Percentiles rank a stretch among this genome's conserved stretches.
phyloP scores from a whole-genome alignment of 1,140 invertebrate species.

The Bombus turneri region DNA sequence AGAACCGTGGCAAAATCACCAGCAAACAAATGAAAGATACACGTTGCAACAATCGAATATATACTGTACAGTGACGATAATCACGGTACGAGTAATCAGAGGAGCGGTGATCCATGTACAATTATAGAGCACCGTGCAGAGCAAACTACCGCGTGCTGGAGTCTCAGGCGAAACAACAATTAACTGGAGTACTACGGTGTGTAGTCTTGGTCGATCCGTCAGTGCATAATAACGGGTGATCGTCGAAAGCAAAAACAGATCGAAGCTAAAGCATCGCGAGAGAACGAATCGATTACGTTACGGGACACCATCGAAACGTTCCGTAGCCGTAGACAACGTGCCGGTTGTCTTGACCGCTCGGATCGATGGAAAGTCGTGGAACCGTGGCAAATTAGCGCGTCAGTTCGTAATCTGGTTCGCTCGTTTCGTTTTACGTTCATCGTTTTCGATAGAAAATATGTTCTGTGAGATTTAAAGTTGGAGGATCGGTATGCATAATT shows the following conservation, averaged over 20 bases:
- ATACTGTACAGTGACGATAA: too few species aligned
- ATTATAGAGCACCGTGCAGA: too few species aligned
- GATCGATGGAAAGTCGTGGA: constrained; percentile 8
- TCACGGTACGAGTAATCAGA: background rate
- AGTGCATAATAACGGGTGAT: background rate
- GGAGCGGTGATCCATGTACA: background rate
- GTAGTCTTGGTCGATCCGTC: background rate
- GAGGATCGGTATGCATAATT: background rate
- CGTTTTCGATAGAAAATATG: background rate
- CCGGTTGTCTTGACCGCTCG: background rate
- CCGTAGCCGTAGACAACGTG: background rate
- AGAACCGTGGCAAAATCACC: background rate
- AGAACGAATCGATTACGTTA: too few species aligned
- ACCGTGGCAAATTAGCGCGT: background rate
- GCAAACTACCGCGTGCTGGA: background rate
- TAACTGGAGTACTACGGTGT: background rate
- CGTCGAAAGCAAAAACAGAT: background rate
- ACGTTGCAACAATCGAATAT: background rate
- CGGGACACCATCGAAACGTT: too few species aligned
- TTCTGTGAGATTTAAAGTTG: accelerated
- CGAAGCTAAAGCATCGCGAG: too few species aligned
- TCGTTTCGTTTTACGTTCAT: background rate
- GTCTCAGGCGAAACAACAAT: background rate
- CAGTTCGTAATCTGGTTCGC: background rate
- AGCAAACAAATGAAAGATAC: background rate